Evolutionary conservation across 2,888 invertebrate genomes (phyloP).

Genomic region (Muscina levida): DNA sequence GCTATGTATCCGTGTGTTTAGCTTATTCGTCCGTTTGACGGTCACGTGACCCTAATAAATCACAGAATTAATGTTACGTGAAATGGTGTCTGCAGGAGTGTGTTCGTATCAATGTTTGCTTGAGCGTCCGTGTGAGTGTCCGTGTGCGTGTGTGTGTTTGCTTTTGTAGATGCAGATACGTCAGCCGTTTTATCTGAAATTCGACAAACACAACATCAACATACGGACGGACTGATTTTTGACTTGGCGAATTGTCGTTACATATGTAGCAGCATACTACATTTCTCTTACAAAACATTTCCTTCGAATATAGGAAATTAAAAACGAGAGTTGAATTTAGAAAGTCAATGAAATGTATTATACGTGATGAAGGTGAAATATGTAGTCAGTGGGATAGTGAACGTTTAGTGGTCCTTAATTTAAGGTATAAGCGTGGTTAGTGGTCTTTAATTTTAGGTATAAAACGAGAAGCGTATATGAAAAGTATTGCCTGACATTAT

Average conservation of each 20-base stretch:
- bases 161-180: conserved; percentile 4
- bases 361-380: conserved; percentile 4
- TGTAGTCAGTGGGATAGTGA: not conserved
- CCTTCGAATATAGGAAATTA: conserved; percentile 59
- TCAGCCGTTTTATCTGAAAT: conserved; percentile 29
- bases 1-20: conserved; percentile 35
- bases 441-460: no score
- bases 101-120: not conserved
- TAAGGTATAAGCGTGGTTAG: no score
- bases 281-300: not conserved
- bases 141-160: conserved; percentile 19
- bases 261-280: not conserved
- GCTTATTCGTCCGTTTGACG: conserved; percentile 76
- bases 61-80: conserved; percentile 81
- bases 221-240: conserved; percentile 58
- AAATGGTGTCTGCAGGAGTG: conserved; percentile 78
- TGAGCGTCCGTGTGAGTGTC: conserved; percentile 20
- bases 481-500: no score
- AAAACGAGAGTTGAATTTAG: conserved; percentile 65
- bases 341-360: not conserved
- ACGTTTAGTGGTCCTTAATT: no score
- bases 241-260: conserved; percentile 26
- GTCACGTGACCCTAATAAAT: conserved; percentile 81
- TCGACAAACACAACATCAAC: conserved; percentile 39
- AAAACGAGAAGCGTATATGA: no score